Evolutionary conservation across 2,888 invertebrate genomes (phyloP).

Genomic region (Epicampocera succincta): DNA sequence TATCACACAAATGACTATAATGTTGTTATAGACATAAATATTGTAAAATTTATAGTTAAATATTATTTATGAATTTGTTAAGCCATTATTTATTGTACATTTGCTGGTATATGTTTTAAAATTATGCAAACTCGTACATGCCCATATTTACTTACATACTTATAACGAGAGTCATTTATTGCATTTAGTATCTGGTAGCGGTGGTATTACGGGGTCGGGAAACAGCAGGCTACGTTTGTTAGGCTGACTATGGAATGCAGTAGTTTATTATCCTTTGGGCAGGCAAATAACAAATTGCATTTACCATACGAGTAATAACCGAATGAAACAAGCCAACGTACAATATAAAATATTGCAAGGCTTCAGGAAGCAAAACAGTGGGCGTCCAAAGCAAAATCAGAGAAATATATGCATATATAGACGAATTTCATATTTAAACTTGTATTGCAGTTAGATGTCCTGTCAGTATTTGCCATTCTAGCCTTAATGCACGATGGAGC

Average conservation of each 20-base stretch:
- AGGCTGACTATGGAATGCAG: slow-evolving; percentile 31
- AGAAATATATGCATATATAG: no score
- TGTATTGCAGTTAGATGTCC: no score
- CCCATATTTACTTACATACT: background rate
- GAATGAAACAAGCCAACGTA: slow-evolving; percentile 47
- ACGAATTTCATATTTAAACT: no score
- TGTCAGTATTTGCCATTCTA: no score
- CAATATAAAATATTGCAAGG: slow-evolving; percentile 22
- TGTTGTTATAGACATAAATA: slow-evolving; percentile 70
- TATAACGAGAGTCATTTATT: background rate
- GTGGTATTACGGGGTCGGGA: background rate
- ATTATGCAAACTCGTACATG: background rate
- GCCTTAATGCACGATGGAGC: no score
- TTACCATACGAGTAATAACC: slow-evolving; percentile 64
- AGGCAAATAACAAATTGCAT: slow-evolving; percentile 67
- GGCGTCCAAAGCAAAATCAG: no score
- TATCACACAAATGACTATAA: slow-evolving; percentile 69
- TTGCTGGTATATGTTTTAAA: slow-evolving; percentile 25
- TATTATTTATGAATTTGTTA: slow-evolving; percentile 70
- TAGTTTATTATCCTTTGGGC: slow-evolving; percentile 67
- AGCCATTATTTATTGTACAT: slow-evolving; percentile 66
- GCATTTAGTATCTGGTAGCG: background rate
- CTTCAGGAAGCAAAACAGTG: background rate
- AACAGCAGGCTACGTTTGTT: slow-evolving; percentile 12
- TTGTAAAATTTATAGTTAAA: slow-evolving; percentile 70